Evolutionary conservation across 2,888 invertebrate species (phyloP).

Genomic region (Lasius fuliginosus): DNA sequence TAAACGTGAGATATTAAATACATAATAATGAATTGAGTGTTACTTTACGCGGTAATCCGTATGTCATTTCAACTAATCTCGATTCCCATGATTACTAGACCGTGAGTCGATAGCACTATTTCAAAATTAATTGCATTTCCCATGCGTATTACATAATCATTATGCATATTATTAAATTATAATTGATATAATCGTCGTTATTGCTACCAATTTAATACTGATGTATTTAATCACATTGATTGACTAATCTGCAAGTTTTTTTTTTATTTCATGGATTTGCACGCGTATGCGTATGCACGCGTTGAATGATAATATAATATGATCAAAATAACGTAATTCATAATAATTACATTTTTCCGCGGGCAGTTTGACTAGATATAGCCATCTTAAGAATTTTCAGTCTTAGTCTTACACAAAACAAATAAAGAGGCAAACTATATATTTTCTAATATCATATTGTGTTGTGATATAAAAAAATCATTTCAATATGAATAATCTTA

Average conservation of each 20-base stretch:
- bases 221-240: constrained; percentile 13
- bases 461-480: not conserved
- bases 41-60: constrained; percentile 52
- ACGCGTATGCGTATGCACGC: not conserved
- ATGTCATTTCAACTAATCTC: constrained; percentile 62
- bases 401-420: not conserved
- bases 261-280: not conserved
- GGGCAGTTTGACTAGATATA: too few species aligned
- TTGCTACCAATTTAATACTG: constrained; percentile 15
- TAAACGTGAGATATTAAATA: constrained; percentile 55
- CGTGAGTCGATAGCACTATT: constrained; percentile 65
- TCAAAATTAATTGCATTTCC: constrained; percentile 67
- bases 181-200: constrained; percentile 39
- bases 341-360: not conserved
- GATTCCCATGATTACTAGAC: constrained; percentile 65
- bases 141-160: constrained; percentile 56
- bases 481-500: not conserved
- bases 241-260: constrained; percentile 8
- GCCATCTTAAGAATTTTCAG: not conserved
- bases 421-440: not conserved
- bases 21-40: constrained; percentile 54
- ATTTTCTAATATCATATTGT: not conserved
- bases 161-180: constrained; percentile 67
- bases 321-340: not conserved
- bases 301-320: not conserved